Evolutionary conservation across 2,888 invertebrate genomes (phyloP).

Genomic region (Baronia brevicornis): DNA sequence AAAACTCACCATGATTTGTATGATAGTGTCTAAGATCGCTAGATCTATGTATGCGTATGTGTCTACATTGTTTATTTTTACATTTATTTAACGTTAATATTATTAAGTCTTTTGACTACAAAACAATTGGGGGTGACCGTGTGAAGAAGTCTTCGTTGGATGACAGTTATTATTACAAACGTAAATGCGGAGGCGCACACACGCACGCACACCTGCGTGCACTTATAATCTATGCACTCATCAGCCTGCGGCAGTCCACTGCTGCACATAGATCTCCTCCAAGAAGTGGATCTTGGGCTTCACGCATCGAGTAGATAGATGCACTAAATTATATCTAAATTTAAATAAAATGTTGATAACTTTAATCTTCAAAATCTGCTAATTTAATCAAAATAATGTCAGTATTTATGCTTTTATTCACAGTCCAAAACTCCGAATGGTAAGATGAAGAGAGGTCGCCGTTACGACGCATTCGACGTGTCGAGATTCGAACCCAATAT

Average conservation of each 20-base stretch:
- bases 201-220: conserved; percentile 1
- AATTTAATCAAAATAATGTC: background rate
- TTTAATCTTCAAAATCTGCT: background rate
- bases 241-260: background rate
- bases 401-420: conserved; percentile 17
- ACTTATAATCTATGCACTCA: background rate
- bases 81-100: too few species aligned
- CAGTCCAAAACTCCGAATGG: conserved; percentile 61
- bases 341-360: background rate
- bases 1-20: too few species aligned
- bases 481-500: conserved; percentile 47
- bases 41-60: too few species aligned
- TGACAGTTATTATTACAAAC: too few species aligned
- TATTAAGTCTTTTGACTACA: too few species aligned
- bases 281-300: background rate
- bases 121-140: too few species aligned
- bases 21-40: too few species aligned
- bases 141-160: too few species aligned
- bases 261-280: background rate
- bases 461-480: conserved; percentile 40
- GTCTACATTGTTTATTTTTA: too few species aligned
- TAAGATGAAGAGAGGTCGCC: conserved; percentile 40
- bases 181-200: too few species aligned
- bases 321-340: too few species aligned
- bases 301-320: too few species aligned